phyloP scores from a whole-genome alignment of 2,797 vertebrate species.

The Propithecus deckenii region DNA sequence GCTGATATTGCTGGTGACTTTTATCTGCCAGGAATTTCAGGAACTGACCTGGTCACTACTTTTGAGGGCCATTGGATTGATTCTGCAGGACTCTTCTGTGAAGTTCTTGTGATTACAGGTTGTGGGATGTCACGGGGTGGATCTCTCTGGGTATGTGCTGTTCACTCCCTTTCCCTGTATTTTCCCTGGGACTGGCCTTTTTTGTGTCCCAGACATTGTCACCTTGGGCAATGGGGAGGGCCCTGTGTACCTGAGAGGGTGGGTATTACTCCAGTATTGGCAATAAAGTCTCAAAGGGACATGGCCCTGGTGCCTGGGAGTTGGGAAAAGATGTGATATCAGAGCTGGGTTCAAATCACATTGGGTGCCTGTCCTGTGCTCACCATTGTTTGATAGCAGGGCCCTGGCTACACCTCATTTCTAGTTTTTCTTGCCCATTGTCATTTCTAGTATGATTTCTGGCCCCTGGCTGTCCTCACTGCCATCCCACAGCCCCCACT shows the following conservation, averaged over 20 bases:
- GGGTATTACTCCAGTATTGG: background rate
- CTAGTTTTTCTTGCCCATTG: background rate
- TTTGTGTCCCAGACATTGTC: background rate
- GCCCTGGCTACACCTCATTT: background rate
- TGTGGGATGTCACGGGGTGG: background rate
- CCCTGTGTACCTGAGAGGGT: background rate
- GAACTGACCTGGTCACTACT: background rate
- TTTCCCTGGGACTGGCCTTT: background rate
- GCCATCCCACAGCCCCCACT: background rate
- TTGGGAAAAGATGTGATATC: background rate
- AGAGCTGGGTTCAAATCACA: background rate
- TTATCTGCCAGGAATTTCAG: background rate
- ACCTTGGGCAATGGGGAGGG: background rate
- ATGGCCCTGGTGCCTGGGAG: background rate
- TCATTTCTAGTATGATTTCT: background rate
- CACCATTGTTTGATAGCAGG: background rate
- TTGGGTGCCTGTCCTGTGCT: background rate
- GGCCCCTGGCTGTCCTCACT: background rate
- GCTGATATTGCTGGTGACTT: background rate
- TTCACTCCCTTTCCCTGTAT: background rate
- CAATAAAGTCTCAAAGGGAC: background rate
- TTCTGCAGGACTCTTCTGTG: background rate
- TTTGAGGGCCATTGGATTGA: background rate
- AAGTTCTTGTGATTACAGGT: background rate
- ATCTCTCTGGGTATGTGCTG: background rate